Percentiles rank a stretch among this genome's conserved stretches.
Conservation (phyloP, 2,888 invertebrate genomes). For the Ditula angustiorana region DNA sequence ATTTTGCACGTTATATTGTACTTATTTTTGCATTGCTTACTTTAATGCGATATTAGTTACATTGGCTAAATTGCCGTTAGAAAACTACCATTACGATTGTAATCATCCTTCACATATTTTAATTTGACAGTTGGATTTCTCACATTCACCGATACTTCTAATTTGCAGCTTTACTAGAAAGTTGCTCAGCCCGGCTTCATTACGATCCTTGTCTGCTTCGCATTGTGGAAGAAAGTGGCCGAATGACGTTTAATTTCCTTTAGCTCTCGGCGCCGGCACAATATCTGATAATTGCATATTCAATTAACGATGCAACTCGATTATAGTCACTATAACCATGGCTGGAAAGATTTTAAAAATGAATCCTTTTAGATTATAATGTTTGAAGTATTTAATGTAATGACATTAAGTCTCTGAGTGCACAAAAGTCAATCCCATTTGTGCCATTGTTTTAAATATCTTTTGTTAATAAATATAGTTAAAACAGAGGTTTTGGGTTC, state of each 20-base stretch:
- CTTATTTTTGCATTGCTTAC: no score
- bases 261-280: slow-evolving; percentile 53
- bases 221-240: slow-evolving; percentile 76
- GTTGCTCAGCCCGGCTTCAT: slow-evolving; percentile 44
- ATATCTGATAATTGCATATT: slow-evolving; percentile 71
- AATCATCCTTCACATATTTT: neutral
- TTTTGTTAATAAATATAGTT: no score
- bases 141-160: neutral
- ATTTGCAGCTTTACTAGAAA: neutral
- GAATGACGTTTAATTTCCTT: slow-evolving; percentile 84
- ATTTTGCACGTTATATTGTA: no score
- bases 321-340: slow-evolving; percentile 39
- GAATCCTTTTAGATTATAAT: neutral
- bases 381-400: neutral
- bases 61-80: no score
- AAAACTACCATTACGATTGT: no score
- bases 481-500: no score
- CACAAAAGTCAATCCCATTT: no score
- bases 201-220: slow-evolving; percentile 50
- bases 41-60: no score
- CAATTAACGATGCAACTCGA: slow-evolving; percentile 62
- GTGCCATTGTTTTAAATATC: no score
- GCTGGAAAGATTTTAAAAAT: neutral
- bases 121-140: neutral
- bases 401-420: no score